A percentile compares a stretch with the other conserved stretches of the same genome.
phyloP scores from a whole-genome alignment of 2,113 vertebrate species.

The Psittacus erithacus region DNA sequence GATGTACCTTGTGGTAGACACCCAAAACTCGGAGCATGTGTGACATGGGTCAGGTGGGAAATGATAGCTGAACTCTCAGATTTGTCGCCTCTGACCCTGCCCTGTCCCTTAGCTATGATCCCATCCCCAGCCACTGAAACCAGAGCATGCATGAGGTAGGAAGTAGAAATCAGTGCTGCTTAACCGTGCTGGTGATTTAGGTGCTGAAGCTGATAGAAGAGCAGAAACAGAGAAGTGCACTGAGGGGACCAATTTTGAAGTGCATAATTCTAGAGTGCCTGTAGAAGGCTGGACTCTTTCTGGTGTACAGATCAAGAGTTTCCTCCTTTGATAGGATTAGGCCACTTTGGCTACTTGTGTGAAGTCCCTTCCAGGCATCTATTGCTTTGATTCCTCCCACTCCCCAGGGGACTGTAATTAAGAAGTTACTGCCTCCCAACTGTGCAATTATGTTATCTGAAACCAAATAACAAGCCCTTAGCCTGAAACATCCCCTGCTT shows the following conservation, averaged over 20 bases:
- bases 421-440: not conserved
- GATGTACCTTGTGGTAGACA: not conserved
- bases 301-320: not conserved
- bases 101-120: fast-evolving
- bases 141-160: fast-evolving
- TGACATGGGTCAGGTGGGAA: not conserved
- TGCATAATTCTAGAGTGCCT: not conserved
- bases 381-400: not conserved
- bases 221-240: not conserved
- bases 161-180: not conserved
- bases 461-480: not conserved
- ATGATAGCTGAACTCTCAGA: not conserved
- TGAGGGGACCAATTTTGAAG: not conserved
- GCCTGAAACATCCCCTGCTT: not conserved
- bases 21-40: fast-evolving
- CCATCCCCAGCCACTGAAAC: not conserved
- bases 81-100: not conserved
- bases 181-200: not conserved
- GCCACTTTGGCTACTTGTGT: not conserved
- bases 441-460: slow-evolving; percentile 23
- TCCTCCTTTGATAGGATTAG: slow-evolving; percentile 16
- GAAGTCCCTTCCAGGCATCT: not conserved
- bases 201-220: not conserved
- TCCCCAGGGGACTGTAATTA: slow-evolving; percentile 24
- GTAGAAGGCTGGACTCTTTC: not conserved